Evolutionary conservation across 2,797 vertebrate genomes (phyloP).

Genomic region (Pseudomugil tenellus): DNA sequence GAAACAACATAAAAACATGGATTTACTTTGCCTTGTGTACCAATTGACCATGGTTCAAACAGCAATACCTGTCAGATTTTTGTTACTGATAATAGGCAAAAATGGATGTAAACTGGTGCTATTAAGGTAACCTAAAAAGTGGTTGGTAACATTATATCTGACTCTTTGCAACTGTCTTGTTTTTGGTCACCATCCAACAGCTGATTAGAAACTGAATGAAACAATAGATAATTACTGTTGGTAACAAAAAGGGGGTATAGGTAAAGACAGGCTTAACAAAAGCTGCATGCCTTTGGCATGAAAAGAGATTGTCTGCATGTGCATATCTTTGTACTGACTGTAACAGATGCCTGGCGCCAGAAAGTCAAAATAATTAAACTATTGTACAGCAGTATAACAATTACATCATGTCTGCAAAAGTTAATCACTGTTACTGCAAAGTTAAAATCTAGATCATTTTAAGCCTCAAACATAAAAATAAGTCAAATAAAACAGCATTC

Average conservation of each 20-base stretch:
- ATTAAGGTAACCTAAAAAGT: too few species aligned
- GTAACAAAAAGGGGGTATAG: background rate
- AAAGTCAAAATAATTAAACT: conserved; percentile 4
- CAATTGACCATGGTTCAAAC: too few species aligned
- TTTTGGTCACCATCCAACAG: conserved; percentile 36
- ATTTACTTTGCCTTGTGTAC: too few species aligned
- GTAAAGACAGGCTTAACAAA: conserved; percentile 31
- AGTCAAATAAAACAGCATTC: background rate
- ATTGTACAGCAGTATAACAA: background rate
- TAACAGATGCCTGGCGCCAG: conserved; percentile 11
- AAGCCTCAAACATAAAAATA: background rate
- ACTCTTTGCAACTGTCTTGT: background rate
- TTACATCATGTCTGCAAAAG: background rate
- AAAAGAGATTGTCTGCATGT: conserved; percentile 29
- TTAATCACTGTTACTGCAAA: too few species aligned
- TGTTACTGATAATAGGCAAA: too few species aligned
- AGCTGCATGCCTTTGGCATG: conserved; percentile 16
- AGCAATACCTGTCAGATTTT: too few species aligned
- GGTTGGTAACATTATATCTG: too few species aligned
- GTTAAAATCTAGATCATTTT: background rate
- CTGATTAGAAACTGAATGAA: conserved; percentile 32
- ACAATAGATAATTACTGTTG: conserved; percentile 4
- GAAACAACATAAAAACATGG: too few species aligned
- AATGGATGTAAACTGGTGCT: too few species aligned
- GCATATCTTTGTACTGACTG: conserved; percentile 20